Evolutionary conservation across 1,140 invertebrate genomes (phyloP).

Genomic region (Panagrolaimus sp.): DNA sequence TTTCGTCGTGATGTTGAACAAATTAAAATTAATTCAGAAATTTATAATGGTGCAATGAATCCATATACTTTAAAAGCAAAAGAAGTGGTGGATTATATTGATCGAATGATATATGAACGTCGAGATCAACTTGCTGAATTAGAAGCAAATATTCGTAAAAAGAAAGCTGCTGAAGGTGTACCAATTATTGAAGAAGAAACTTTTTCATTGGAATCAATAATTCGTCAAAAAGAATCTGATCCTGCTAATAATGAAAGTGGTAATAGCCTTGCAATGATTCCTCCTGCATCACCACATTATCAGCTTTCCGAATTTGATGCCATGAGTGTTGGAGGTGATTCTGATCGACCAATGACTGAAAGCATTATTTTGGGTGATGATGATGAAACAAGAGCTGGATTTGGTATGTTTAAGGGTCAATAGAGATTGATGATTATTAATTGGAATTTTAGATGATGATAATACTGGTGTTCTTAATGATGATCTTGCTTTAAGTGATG

Average conservation of each 20-base stretch:
- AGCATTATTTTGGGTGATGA: background rate
- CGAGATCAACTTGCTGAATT: conserved; percentile 24
- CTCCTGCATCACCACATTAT: background rate
- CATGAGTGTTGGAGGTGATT: conserved; percentile 7
- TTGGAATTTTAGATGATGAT: conserved; percentile 4
- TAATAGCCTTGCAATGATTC: too few relatives aligned
- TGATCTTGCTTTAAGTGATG: conserved; percentile 30
- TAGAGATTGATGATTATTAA: background rate
- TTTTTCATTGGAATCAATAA: background rate
- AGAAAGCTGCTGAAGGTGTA: background rate
- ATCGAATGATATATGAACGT: conserved; percentile 15
- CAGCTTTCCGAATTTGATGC: background rate
- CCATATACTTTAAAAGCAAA: conserved; percentile 30
- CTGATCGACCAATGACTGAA: conserved; percentile 11
- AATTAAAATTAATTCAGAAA: conserved; percentile 24
- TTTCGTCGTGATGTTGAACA: conserved; percentile 30
- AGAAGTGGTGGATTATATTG: conserved; percentile 25
- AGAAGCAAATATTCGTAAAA: conserved; percentile 27
- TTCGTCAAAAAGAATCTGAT: background rate
- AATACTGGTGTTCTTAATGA: conserved; percentile 25
- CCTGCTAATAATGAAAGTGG: too few relatives aligned
- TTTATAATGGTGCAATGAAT: conserved; percentile 28
- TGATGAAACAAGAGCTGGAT: background rate
- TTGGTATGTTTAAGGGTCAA: background rate
- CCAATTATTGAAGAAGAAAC: conserved; percentile 4